These are phyloP conservation scores for Drosophila colorata DNA, from an alignment of 2,888 invertebrate species.

Conservation along the genomic window DNA sequence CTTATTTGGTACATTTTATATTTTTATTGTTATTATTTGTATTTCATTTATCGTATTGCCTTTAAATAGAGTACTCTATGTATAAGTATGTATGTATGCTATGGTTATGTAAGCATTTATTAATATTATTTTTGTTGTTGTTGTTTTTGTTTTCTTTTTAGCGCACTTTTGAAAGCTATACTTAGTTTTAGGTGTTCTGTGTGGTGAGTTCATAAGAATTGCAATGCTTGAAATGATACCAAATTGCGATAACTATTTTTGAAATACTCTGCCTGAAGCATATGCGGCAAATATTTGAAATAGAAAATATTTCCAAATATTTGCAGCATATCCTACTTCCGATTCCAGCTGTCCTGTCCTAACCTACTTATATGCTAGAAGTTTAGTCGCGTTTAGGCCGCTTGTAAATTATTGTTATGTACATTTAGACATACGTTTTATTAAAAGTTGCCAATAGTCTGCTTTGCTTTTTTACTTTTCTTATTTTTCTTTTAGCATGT, in stretches of 20 bases:
- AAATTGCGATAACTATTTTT: slow-evolving; percentile 14
- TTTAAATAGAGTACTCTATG: slow-evolving; percentile 34
- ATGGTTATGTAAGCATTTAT: slow-evolving; percentile 42
- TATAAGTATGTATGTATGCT: slow-evolving; percentile 36
- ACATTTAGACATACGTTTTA: slow-evolving; percentile 76
- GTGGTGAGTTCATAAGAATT: slow-evolving; percentile 64
- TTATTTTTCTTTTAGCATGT: slow-evolving; percentile 4
- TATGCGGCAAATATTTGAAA: slow-evolving; percentile 27
- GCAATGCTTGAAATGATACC: slow-evolving; percentile 52
- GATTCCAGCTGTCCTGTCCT: slow-evolving; percentile 20
- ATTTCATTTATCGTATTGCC: slow-evolving; percentile 40
- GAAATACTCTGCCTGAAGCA: not conserved
- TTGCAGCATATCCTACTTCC: slow-evolving; percentile 13
- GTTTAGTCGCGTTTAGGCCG: slow-evolving; percentile 58
- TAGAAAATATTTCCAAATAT: slow-evolving; percentile 1
- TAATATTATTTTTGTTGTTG: slow-evolving; percentile 25
- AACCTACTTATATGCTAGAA: slow-evolving; percentile 53
- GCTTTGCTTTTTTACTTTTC: not conserved
- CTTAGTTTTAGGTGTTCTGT: slow-evolving; percentile 43
- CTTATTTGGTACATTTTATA: slow-evolving; percentile 65
- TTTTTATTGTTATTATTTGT: slow-evolving; percentile 17
- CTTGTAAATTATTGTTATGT: slow-evolving; percentile 81
- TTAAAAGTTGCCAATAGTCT: slow-evolving; percentile 33
- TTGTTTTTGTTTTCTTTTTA: slow-evolving; percentile 45
- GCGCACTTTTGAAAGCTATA: slow-evolving; percentile 61